A percentile compares a stretch with the other conserved stretches of the same genome.
Conservation (phyloP, 1,140 invertebrate genomes). For the Lordiphosa stackelbergi region DNA sequence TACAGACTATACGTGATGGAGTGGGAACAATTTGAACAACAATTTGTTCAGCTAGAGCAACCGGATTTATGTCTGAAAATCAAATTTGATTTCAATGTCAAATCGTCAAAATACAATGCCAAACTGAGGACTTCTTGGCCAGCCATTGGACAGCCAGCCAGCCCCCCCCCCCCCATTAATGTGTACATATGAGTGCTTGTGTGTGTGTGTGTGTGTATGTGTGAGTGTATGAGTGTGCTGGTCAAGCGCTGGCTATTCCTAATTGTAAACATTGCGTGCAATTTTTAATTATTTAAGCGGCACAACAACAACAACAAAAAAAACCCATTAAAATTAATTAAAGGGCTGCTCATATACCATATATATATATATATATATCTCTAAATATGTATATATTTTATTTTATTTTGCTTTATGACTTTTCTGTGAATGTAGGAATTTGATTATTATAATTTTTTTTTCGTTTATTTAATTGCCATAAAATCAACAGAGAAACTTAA, state of each 20-base stretch:
- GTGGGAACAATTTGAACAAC: constrained; percentile 76
- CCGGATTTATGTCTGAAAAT: constrained; percentile 16
- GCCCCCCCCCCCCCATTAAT: neutral
- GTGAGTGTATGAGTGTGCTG: constrained; percentile 10
- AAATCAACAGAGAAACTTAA: constrained; percentile 63
- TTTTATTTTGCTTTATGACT: constrained; percentile 42
- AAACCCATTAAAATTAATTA: constrained; percentile 74
- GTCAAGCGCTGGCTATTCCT: constrained; percentile 61
- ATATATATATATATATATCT: neutral
- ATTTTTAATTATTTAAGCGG: constrained; percentile 76
- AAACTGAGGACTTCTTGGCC: constrained; percentile 64
- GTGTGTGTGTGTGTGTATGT: constrained; percentile 13
- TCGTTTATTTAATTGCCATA: constrained; percentile 71
- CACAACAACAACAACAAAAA: constrained; percentile 36
- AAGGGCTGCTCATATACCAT: constrained; percentile 45
- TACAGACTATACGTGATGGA: constrained; percentile 77
- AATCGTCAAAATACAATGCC: constrained; percentile 59
- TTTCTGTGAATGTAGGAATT: constrained; percentile 42
- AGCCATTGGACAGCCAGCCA: constrained; percentile 27
- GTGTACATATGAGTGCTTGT: neutral
- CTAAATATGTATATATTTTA: constrained; percentile 63
- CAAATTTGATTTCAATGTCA: constrained; percentile 36
- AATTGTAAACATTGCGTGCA: constrained; percentile 76
- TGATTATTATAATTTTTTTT: constrained; percentile 24
- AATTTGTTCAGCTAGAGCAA: constrained; percentile 75